These are phyloP conservation scores for Ophioninae sp. DNA, from an alignment of 2,888 invertebrate genomes.

Conservation along the genomic window DNA sequence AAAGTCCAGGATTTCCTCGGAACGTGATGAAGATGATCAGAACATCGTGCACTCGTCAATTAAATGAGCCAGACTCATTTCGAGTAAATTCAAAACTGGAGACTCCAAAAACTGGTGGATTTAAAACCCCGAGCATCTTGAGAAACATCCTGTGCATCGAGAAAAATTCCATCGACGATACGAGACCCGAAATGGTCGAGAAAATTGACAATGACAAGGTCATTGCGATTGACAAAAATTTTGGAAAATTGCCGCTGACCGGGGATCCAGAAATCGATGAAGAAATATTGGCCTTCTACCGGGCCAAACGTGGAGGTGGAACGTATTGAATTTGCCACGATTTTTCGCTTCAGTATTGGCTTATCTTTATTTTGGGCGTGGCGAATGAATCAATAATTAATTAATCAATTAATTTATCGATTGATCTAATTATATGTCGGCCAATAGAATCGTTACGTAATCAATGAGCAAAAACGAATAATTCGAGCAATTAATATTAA, in stretches of 20 bases:
- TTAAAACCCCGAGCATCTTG: conserved; percentile 34
- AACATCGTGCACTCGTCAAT: conserved; percentile 11
- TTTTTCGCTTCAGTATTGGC: background rate
- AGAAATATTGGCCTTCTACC: conserved; percentile 81
- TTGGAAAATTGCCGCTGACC: conserved; percentile 80
- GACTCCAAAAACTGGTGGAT: conserved; percentile 1
- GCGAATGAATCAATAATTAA: background rate
- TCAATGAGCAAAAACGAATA: background rate
- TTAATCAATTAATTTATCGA: background rate
- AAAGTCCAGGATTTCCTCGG: conserved; percentile 15
- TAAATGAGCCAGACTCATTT: conserved; percentile 14
- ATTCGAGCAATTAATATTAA: background rate
- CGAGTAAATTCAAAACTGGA: background rate
- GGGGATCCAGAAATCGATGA: conserved; percentile 82
- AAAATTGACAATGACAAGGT: background rate
- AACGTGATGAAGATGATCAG: conserved; percentile 38
- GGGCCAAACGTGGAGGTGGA: conserved; percentile 71
- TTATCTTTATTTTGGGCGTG: background rate
- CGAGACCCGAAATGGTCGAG: background rate
- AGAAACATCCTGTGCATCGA: conserved; percentile 29
- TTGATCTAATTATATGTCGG: background rate
- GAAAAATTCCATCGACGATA: conserved; percentile 9
- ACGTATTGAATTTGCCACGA: conserved; percentile 58
- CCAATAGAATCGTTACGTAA: background rate
- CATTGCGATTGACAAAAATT: conserved; percentile 59